These are phyloP conservation scores for Diglossa brunneiventris DNA, from an alignment of 2,113 vertebrate genomes.

Conservation along the genomic window DNA sequence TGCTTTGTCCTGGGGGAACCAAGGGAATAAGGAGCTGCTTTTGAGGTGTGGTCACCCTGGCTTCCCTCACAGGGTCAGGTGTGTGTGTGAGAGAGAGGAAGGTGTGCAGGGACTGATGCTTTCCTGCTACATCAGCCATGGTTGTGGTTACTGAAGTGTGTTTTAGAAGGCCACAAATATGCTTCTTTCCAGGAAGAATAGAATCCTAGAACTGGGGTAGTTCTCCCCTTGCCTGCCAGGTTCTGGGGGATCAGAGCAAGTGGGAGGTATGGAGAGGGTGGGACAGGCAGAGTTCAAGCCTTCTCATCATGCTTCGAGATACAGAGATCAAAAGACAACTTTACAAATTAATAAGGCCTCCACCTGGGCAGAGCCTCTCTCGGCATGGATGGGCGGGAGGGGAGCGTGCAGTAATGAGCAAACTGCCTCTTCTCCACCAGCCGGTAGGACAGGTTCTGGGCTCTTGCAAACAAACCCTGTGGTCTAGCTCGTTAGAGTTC, in stretches of 20 bases:
- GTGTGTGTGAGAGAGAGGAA: not conserved
- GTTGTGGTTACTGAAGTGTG: not conserved
- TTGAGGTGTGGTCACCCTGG: not conserved
- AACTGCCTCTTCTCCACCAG: slow-evolving; percentile 24
- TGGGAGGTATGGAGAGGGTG: not conserved
- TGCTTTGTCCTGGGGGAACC: not conserved
- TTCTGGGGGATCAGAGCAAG: not conserved
- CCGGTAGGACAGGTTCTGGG: slow-evolving; percentile 55
- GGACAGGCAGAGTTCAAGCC: not conserved
- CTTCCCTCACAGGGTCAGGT: not conserved
- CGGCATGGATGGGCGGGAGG: not conserved
- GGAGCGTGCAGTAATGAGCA: not conserved
- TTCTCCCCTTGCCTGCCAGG: not conserved
- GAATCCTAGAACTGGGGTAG: not conserved
- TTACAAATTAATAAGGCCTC: slow-evolving; percentile 2
- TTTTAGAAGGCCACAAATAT: not conserved
- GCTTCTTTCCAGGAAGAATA: not conserved
- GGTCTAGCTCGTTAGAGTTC: not conserved
- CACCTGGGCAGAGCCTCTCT: slow-evolving; percentile 17
- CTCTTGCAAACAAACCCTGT: not conserved
- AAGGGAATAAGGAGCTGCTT: not conserved
- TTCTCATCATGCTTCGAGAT: slow-evolving; percentile 6
- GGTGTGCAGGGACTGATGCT: not conserved
- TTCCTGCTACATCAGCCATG: not conserved
- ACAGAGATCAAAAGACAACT: slow-evolving; percentile 51